Evolutionary conservation across 2,113 vertebrate species (phyloP), one percentile per base, ranked within the genome.

Genomic region (Alligator mississippiensis): DNA sequence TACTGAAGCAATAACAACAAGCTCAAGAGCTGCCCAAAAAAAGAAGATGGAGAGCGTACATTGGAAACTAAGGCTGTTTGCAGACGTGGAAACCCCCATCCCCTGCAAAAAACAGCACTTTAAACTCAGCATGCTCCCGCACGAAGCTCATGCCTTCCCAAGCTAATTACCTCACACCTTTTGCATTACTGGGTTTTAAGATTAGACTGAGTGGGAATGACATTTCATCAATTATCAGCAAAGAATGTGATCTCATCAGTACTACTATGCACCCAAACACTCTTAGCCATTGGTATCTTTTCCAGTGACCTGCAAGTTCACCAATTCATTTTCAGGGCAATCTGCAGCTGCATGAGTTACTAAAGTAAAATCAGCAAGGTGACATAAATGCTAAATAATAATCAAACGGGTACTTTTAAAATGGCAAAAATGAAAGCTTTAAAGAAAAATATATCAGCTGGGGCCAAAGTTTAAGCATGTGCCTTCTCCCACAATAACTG

Each of bases 201-300:
- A 60, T 70, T 17, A 80, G 47, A 62, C n/a, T 47, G 75, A 61
- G 64, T 2, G 4, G 18, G 89, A 6, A 5, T 5, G 30, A 64
- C 24, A 1, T 0, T 61, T 16, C 5, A 85, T 9, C 34, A 15
- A 55, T 25, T 66, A 17, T 57, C 58, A 12, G 54, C 0, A 64
- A 57, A 82, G 7, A 72, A 79, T 15, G 6, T 30, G 59, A 57
- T 4, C 82, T 28, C 34, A 72, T 34, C 68, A 47, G 68, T 5
- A 21, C 9, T 7, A 21, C 14, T 19, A 47, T 8, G 7, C 47
- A 47, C 21, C 18, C 21, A 72, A 6, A 11, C 19, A 13, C 68
- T 11, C 30, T 10, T 38, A 38, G 38, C 24, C 30, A 72, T 6
- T 12, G 21, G 38, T 72, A 38, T 72, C 21, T 72, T 38, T 34